Evolutionary conservation across 2,797 vertebrate genomes (phyloP), one percentile per base, ranked within the genome.

Genomic region (Lacerta viridis): DNA sequence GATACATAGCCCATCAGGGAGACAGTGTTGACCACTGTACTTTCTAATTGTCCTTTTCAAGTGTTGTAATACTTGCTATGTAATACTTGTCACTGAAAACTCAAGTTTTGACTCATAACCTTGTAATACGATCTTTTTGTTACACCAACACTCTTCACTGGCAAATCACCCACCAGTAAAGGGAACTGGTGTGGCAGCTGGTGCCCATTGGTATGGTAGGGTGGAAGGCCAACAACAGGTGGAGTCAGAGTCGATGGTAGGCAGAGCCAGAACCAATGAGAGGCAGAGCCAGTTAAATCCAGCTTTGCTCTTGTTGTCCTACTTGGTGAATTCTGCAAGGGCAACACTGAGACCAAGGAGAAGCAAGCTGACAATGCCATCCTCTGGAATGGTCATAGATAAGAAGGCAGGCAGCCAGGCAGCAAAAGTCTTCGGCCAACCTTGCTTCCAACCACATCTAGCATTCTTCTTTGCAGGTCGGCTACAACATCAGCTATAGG

Each of bases 31-130:
- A 81, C 33, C 29, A 61, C 15, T 80, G 17, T 64, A 36, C 7
- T 61, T 74, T 74, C 72, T 82, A 82, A 50, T 50, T 33, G n/a
- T 41, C 43, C 61, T 84, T 84, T 72, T 74, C 17, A 41, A 80
- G 36, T 15, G 89, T 85, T 78, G 83, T 27, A 46, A 33, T 43
- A 29, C 85, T 55, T 85, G 89, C 39, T 90, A n/a, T n/a, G n/a
- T n/a, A n/a, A n/a, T n/a, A n/a, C 20, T 92, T 61, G 8, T 84
- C 23, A 3, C 11, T 66, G 83, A 29, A 71, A 90, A 20, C 46
- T 55, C 79, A 89, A 88, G 29, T 27, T 89, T 87, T 82, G 29
- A 69, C 66, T n/a, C 29, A 18, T 5, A 3, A 69, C 1, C 8
- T 36, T 15, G 82, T 72, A 33, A 71, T 17, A 39, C 25, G 23